Evolutionary conservation across 2,888 invertebrate species (phyloP).

Genomic region (Epinotia bilunana): DNA sequence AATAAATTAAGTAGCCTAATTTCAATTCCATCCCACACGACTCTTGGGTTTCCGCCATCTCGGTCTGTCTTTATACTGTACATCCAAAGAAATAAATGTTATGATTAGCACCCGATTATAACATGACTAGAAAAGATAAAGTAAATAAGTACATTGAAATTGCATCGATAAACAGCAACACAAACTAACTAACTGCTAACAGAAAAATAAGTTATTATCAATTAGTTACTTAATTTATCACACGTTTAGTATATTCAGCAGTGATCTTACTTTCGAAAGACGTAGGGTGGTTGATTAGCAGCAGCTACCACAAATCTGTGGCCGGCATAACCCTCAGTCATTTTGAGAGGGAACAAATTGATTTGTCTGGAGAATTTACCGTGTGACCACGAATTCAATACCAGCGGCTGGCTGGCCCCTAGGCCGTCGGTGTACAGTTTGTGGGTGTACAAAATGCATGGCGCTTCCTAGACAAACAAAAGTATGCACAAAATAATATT

Average conservation of each 20-base stretch:
- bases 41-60: constrained; percentile 76
- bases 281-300: constrained; percentile 89
- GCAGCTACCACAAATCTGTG: constrained; percentile 89
- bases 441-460: constrained; percentile 90
- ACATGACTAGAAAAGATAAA: not conserved
- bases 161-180: too few species aligned
- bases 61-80: constrained; percentile 71
- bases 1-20: constrained; percentile 86
- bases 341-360: constrained; percentile 88
- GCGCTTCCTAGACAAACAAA: constrained; percentile 81
- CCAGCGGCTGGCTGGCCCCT: constrained; percentile 87
- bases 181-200: too few species aligned
- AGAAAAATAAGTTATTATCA: too few species aligned
- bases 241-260: not conserved
- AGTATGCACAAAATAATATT: not conserved
- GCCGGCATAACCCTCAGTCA: constrained; percentile 88
- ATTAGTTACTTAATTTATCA: too few species aligned
- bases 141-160: too few species aligned
- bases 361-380: constrained; percentile 86
- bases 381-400: constrained; percentile 89
- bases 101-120: not conserved
- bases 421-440: constrained; percentile 89
- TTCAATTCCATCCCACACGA: constrained; percentile 90
- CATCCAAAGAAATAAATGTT: constrained; percentile 34
- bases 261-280: constrained; percentile 84